Conservation (phyloP, 2,888 invertebrate species). For the Coremacera marginata region DNA sequence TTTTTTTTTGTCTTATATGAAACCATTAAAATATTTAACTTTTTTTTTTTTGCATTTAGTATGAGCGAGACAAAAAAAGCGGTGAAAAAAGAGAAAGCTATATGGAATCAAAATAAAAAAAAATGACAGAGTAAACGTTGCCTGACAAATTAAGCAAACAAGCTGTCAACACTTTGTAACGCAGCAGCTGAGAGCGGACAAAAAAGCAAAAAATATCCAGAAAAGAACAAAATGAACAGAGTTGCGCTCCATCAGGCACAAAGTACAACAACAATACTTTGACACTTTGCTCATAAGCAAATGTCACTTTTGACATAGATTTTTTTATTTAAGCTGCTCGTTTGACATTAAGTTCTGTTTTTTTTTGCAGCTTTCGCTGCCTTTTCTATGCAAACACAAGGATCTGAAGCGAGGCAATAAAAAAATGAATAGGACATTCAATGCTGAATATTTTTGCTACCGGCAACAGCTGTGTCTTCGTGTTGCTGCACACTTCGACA, state of each 20-base stretch:
- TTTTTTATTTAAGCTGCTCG: too few species aligned
- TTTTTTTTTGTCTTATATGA: neutral
- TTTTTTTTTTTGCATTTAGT: neutral
- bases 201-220: neutral
- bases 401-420: too few species aligned
- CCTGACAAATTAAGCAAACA: slow-evolving; percentile 34
- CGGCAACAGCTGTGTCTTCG: neutral
- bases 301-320: slow-evolving; percentile 19
- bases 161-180: slow-evolving; percentile 30
- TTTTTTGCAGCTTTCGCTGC: too few species aligned
- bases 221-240: too few species aligned
- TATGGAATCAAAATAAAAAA: too few species aligned
- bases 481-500: too few species aligned
- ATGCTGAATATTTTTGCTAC: neutral
- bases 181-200: slow-evolving; percentile 8
- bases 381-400: too few species aligned
- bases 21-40: neutral
- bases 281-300: slow-evolving; percentile 32
- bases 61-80: too few species aligned
- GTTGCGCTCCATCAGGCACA: too few species aligned
- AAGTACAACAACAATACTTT: slow-evolving; percentile 15
- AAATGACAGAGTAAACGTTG: neutral
- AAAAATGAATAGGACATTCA: too few species aligned
- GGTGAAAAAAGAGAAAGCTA: neutral
- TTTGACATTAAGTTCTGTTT: too few species aligned